Percentiles rank a stretch among this genome's conserved stretches.
These are phyloP conservation scores for Mesorhabditis spiculigera DNA, from an alignment of 2,888 invertebrate genomes.

Conservation along the genomic window DNA sequence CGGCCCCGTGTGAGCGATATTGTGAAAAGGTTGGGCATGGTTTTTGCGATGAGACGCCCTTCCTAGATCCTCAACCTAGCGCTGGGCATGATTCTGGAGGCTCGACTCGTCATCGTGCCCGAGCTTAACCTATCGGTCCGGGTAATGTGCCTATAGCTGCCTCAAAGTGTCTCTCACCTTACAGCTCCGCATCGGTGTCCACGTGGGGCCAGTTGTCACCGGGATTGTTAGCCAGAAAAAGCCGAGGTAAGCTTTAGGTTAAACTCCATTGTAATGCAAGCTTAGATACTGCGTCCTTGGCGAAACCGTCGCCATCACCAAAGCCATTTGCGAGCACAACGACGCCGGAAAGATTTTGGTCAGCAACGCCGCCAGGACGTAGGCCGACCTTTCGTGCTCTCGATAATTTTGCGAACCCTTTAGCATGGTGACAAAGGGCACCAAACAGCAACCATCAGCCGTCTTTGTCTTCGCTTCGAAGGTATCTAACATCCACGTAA, in stretches of 20 bases:
- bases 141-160: slow-evolving; percentile 16
- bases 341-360: slow-evolving; percentile 43
- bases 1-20: slow-evolving; percentile 52
- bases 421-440: slow-evolving; percentile 38
- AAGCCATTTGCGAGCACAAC: slow-evolving; percentile 27
- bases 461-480: slow-evolving; percentile 46
- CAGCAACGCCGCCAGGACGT: slow-evolving; percentile 46
- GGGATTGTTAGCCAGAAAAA: slow-evolving; percentile 49
- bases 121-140: slow-evolving; percentile 40
- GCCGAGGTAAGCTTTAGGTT: slow-evolving; percentile 24
- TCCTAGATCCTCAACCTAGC: slow-evolving; percentile 55
- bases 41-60: neutral
- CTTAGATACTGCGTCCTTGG: slow-evolving; percentile 46
- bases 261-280: neutral
- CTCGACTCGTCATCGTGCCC: slow-evolving; percentile 47
- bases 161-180: neutral
- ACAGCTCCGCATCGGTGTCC: slow-evolving; percentile 41
- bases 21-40: slow-evolving; percentile 35
- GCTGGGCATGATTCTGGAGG: slow-evolving; percentile 56
- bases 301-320: slow-evolving; percentile 45
- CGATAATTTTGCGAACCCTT: slow-evolving; percentile 4
- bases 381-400: slow-evolving; percentile 11
- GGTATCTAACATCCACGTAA: no score
- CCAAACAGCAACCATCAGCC: slow-evolving; percentile 24
- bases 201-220: slow-evolving; percentile 47